phyloP scores from a whole-genome alignment of 2,113 vertebrate genomes.

The Hippoglossus stenolepis region DNA sequence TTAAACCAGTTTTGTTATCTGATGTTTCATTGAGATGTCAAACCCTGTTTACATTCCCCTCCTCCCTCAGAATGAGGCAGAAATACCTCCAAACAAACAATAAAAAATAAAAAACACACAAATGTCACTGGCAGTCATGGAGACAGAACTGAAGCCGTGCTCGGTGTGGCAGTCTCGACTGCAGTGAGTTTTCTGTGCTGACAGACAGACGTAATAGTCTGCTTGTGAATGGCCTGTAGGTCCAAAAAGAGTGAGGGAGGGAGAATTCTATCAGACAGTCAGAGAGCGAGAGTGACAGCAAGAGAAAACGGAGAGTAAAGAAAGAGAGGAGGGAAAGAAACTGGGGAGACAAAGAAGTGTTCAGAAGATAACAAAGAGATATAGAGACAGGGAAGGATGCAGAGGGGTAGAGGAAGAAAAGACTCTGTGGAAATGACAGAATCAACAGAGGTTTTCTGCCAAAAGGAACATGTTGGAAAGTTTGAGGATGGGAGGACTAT shows the following conservation, averaged over 20 bases:
- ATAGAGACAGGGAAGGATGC: background rate
- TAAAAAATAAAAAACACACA: slow-evolving; percentile 44
- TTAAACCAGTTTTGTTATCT: slow-evolving; percentile 33
- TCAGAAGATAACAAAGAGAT: slow-evolving; percentile 37
- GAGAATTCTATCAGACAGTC: slow-evolving; percentile 13
- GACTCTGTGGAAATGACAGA: slow-evolving; percentile 13
- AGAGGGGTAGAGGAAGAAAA: background rate
- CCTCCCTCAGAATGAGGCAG: slow-evolving; percentile 22
- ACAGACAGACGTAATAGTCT: slow-evolving; percentile 60
- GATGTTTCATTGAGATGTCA: slow-evolving; percentile 45
- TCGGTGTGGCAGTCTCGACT: slow-evolving; percentile 14
- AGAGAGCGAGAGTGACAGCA: slow-evolving; percentile 40
- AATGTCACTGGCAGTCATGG: slow-evolving; percentile 65
- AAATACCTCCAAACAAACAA: slow-evolving; percentile 25
- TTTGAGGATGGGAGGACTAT: background rate
- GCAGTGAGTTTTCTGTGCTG: slow-evolving; percentile 42
- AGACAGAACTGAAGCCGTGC: slow-evolving; percentile 29
- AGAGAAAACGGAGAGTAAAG: slow-evolving; percentile 49
- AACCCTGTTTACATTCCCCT: slow-evolving; percentile 39
- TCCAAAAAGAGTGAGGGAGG: slow-evolving; percentile 28
- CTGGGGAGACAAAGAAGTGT: slow-evolving; percentile 3
- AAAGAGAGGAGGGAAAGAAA: slow-evolving; percentile 26
- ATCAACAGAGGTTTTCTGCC: slow-evolving; percentile 22
- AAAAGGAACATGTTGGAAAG: slow-evolving; percentile 8
- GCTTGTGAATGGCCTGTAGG: slow-evolving; percentile 41